A percentile compares a stretch with the other conserved stretches of the same genome.
These are phyloP conservation scores for Rhynchonycteris naso DNA, from an alignment of 2,797 vertebrate species.

Conservation along the genomic window DNA sequence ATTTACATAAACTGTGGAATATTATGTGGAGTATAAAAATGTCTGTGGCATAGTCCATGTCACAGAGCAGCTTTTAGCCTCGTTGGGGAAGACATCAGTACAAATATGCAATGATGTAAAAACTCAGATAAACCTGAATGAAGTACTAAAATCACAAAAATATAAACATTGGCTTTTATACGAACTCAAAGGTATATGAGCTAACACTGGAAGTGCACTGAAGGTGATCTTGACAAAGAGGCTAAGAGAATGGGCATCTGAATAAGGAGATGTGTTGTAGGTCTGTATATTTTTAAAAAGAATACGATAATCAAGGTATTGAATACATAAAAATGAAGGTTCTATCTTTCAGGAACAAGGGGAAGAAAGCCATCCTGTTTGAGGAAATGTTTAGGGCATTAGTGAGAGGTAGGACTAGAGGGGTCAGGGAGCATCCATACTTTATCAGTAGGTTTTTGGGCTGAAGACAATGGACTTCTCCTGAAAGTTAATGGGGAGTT, in stretches of 20 bases:
- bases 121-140: neutral
- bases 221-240: neutral
- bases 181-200: neutral
- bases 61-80: neutral
- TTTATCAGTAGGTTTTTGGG: neutral
- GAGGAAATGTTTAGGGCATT: neutral
- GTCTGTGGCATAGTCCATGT: neutral
- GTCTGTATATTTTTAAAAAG: neutral
- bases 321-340: neutral
- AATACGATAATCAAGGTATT: neutral
- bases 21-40: constrained; percentile 20
- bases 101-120: neutral
- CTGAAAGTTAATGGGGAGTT: neutral
- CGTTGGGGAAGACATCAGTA: neutral
- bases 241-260: neutral
- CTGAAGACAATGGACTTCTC: neutral
- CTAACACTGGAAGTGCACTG: neutral
- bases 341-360: neutral
- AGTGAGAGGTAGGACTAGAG: neutral
- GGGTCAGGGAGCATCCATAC: neutral
- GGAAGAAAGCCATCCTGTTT: neutral
- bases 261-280: neutral
- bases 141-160: neutral
- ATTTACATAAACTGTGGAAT: neutral
- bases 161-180: neutral